Evolutionary conservation across 2,113 vertebrate genomes (phyloP), one percentile per base, ranked within the genome.

Genomic region (Promerops cafer): DNA sequence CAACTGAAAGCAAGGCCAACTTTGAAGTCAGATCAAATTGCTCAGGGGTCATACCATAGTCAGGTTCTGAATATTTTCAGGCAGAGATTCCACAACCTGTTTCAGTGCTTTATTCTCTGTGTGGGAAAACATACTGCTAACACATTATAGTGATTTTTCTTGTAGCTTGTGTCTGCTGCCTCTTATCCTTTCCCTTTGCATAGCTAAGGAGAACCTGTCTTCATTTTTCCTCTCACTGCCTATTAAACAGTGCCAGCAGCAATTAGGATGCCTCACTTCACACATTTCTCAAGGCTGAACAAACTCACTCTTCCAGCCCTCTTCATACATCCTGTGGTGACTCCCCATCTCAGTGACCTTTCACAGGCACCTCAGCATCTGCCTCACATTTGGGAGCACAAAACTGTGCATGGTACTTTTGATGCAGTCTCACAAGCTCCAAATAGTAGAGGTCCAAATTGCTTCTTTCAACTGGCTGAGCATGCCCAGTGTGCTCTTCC

Each of bases 21-120:
- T 97, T 92, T 89, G 56, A 95, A 96, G 89, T 66, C 27, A 4
- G 83, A 90, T 95, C 71, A 70, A n/a, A 59, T 94, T 94, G 42
- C 92, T 89, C 39, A 54, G 71, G 42, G 50, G 76, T 96, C 93
- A 94, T 44, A 53, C 18, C 30, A 86, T 9, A 57, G 42, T 6
- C 47, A 89, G 42, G 44, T 52, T 86, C 68, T 66, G 30, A 95
- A 30, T 70, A 83, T 57, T 91, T 90, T 80, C 33, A 81, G 74
- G 47, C 71, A 90, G 45, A 60, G 26, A 90, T 72, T 50, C 86
- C 27, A 89, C 59, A 87, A 54, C 63, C 39, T 83, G 35, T 83
- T 90, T 92, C 79, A 81, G 54, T 30, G 17, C 71, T 86, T 77
- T 82, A 69, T 54, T 69, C 27, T 52, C n/a, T 3, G 3, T 45